Base-by-base conservation (phyloP, 2,888 invertebrate genomes). In the Onthophagus sagittarius region DNA sequence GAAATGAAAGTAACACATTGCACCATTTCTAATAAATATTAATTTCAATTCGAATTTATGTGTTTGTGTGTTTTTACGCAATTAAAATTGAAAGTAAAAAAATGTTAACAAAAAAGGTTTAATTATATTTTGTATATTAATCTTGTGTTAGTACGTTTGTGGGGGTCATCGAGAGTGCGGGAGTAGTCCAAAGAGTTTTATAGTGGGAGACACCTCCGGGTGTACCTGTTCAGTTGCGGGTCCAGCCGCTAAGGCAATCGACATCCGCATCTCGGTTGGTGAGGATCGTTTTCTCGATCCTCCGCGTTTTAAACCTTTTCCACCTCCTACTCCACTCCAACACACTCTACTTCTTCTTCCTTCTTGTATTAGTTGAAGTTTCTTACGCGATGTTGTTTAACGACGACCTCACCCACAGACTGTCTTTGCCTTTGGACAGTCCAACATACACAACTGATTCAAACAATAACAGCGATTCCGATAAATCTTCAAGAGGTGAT, bases 381-480 rank as follows among this genome's bases (percentile, higher is more conserved):
- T 23, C 31, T 62, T 23, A 31, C 32, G 63, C 71, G 33, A 75
- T 75, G 75, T 69, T 84, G 69, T 80, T 83, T 64, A 84, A 80
- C 79, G 81, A 84, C 76, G 82, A 83, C 70, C 77, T 85, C 31
- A 83, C 84, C 4, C 80, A 84, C 76, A 79, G 85, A 71, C 80
- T 85, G 39, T 81, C 84, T 3, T 75, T 84, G 65, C 80, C 82
- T 13, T 71, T 80, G 31, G 79, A 81, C 67, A 78, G 76, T 70
- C 75, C 78, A 15, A 79, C 79, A 67, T 79, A 79, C 63, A 81
- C 83, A 63, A 23, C 70, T 11, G 85, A 85, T 76, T 81, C 84
- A 7, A 85, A 84, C 77, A 85, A 85, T 76, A 85, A 85, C 73
- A 80, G 80, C 76, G 81, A 80, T 75, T 79, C 80, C 9, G 80